phyloP scores from a whole-genome alignment of 1,140 invertebrate genomes.

The Drosophila oshimai region DNA sequence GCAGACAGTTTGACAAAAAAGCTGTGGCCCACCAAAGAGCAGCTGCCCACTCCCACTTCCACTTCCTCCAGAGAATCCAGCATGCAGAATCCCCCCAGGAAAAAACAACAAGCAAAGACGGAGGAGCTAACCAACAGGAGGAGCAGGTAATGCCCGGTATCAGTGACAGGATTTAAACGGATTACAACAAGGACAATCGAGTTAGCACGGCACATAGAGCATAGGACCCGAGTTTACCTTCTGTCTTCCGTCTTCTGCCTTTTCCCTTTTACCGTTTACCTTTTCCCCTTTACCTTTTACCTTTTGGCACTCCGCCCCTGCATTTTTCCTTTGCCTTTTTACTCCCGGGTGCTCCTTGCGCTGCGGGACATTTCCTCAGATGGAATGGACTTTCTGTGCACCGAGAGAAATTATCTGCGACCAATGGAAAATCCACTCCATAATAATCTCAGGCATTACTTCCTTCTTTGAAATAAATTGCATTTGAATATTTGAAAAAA shows the following conservation, averaged over 20 bases:
- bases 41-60: too few relatives aligned
- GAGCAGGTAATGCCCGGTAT: conserved; percentile 72
- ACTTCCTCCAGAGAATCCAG: too few relatives aligned
- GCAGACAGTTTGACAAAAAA: conserved; percentile 81
- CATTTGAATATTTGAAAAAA: too few relatives aligned
- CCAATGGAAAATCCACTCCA: too few relatives aligned
- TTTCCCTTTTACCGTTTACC: conserved; percentile 14
- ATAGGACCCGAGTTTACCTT: conserved; percentile 11
- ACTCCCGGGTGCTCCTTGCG: conserved; percentile 3
- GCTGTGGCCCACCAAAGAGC: conserved; percentile 49
- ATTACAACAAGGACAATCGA: conserved; percentile 79
- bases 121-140: too few relatives aligned
- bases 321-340: neutral
- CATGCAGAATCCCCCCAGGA: too few relatives aligned
- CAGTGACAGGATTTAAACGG: conserved; percentile 79
- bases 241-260: conserved; percentile 1
- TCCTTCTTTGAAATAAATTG: too few relatives aligned
- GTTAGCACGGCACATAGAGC: conserved; percentile 64
- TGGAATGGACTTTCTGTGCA: conserved; percentile 5
- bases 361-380: conserved; percentile 12
- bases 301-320: neutral
- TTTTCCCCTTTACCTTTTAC: conserved; percentile 9
- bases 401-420: neutral
- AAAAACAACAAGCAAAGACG: conserved; percentile 1
- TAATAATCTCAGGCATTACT: too few relatives aligned